Evolutionary conservation across 2,888 invertebrate genomes (phyloP).

Genomic region (Trissonchulus latispiculum): DNA sequence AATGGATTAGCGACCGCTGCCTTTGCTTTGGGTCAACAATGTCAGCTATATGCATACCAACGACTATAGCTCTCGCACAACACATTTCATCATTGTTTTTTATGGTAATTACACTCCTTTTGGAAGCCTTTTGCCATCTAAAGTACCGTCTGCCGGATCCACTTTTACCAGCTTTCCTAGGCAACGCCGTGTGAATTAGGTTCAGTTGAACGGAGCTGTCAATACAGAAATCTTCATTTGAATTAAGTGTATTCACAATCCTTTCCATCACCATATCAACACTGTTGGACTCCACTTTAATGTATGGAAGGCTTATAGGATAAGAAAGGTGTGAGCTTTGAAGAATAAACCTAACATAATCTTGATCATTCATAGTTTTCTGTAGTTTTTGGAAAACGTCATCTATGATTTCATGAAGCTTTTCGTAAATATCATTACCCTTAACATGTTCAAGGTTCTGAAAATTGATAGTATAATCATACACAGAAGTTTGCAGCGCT

Average conservation of each 20-base stretch:
- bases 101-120: background rate
- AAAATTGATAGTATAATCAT: background rate
- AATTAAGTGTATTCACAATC: background rate
- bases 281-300: background rate
- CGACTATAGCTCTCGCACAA: background rate
- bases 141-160: no score
- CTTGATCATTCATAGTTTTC: background rate
- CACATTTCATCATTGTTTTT: background rate
- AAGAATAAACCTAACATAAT: conserved; percentile 4
- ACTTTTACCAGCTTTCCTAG: background rate
- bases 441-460: background rate
- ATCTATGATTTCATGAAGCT: background rate
- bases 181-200: conserved; percentile 10
- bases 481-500: background rate
- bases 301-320: conserved; percentile 15
- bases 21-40: background rate
- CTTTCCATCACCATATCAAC: conserved; percentile 3
- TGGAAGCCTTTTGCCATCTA: no score
- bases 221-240: conserved; percentile 6
- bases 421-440: background rate
- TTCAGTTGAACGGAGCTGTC: background rate
- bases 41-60: background rate
- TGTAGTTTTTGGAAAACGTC: background rate
- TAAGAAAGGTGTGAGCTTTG: background rate
- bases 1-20: background rate